Evolutionary conservation across 2,888 invertebrate genomes (phyloP), one percentile per base, ranked within the genome.

Genomic region (Timema cristinae): DNA sequence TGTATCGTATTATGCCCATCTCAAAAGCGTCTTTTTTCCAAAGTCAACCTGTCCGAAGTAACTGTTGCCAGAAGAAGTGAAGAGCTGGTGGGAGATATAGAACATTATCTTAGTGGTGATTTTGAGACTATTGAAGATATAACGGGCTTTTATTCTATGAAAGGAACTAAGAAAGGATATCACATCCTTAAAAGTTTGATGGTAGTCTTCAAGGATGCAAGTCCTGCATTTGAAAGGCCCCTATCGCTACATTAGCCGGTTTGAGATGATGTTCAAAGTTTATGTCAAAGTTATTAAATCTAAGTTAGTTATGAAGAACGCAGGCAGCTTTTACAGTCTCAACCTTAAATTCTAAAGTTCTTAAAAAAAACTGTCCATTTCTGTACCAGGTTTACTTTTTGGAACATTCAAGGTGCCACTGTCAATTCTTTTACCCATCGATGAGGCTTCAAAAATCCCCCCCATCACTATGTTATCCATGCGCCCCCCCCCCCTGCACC

Each of bases 331-430:
- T 16, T 48, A 48, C 63, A 7, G 63, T 32, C 11, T 63, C 63
- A 16, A 63, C 63, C 47, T 63, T 63, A 5, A 32, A 16, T 47
- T 47, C 63, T 9, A 63, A 63, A 7, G 32, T 16, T 13, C 63
- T 63, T 63, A 63, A 32, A 48, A n/a, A 63, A 63, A 63, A 63
- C 47, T 63, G 32, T 63, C 63, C 63, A 63, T 9, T 63, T 63
- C 47, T 63, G 63, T n/a, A 63, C 47, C 32, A 61, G 47, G 63
- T 63, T 7, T 63, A 8, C 47, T 63, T 9, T 13, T 0, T 47
- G 47, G 63, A 32, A 63, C 63, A 13, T 63, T 32, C 9, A 63
- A 9, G 0, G 47, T 63, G 48, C 63, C 63, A 63, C 13, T 32
- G 9, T 63, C 48, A 48, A 63, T 5, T 63, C 63, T 16, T 63